A percentile compares a stretch with the other conserved stretches of the same genome.
phyloP scores from a whole-genome alignment of 2,113 vertebrate species.

The Prietella phreatophila region DNA sequence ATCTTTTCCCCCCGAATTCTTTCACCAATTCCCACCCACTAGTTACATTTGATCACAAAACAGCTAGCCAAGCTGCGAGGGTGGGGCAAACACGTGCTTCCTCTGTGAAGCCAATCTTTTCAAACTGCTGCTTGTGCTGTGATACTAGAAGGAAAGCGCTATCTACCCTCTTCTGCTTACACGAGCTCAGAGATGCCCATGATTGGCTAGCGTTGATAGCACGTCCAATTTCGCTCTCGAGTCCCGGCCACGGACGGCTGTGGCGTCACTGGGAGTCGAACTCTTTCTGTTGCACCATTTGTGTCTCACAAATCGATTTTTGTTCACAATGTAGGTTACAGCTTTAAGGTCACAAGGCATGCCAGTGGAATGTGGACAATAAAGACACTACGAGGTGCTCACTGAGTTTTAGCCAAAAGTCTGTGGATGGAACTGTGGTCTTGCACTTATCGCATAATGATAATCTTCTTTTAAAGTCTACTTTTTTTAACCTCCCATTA shows the following conservation, averaged over 20 bases:
- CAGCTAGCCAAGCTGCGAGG: neutral
- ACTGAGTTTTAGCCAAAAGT: neutral
- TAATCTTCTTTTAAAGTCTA: neutral
- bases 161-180: neutral
- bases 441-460: neutral
- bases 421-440: neutral
- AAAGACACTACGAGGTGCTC: neutral
- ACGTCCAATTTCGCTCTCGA: neutral
- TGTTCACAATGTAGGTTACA: neutral
- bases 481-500: neutral
- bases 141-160: neutral
- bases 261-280: neutral
- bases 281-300: neutral
- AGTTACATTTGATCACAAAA: neutral
- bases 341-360: neutral
- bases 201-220: neutral
- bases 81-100: neutral
- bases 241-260: neutral
- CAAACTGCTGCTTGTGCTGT: neutral
- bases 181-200: neutral
- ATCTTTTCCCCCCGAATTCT: neutral
- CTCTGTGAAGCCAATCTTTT: neutral
- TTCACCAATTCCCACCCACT: neutral
- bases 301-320: neutral
- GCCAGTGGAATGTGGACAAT: neutral